Evolutionary conservation across 2,797 vertebrate species (phyloP), one percentile per base, ranked within the genome.

Genomic region (Natrix natrix): DNA sequence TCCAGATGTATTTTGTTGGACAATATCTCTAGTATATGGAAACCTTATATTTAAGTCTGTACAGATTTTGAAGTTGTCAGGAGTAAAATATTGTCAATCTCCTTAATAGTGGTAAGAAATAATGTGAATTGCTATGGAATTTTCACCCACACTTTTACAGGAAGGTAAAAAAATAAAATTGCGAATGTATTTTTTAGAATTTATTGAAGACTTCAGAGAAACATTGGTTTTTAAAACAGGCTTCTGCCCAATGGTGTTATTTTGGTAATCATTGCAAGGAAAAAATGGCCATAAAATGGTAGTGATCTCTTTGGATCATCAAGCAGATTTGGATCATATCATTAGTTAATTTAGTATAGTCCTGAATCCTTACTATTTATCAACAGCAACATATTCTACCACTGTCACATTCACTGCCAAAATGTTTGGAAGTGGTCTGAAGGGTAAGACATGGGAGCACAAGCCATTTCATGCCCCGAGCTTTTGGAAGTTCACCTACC

Each of bases 211-310:
- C 86, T 26, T 32, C 52, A 32, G 20, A 87, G 63, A 91, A 91
- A 87, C 52, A 16, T 8, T 60, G 17, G 26, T 83, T 16, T 56
- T 57, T 57, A 43, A 12, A 54, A 17, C 8, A 16, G 52, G 61
- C 10, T 54, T 91, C 59, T 28, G 28, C n/a, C 20, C 52, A 56
- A 37, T 43, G 20, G 48, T 92, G 20, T 63, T 59, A 63, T n/a
- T 87, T 17, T 91, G 91, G 86, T 63, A 92, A 91, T 91, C 28
- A 87, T 66, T 87, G 63, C 22, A 55, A 87, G 59, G 48, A 20
- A 91, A 91, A 87, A 91, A 52, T 2, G 14, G 7, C 78, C 43
- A 61, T 86, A 86, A 91, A 92, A 87, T 26, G 28, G 48, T 26
- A 87, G 63, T 87, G 20, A 37, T 43, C 48, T 92, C n/a, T 66